Conservation (phyloP, 2,888 invertebrate species). For the Microctonus hyperodae region DNA sequence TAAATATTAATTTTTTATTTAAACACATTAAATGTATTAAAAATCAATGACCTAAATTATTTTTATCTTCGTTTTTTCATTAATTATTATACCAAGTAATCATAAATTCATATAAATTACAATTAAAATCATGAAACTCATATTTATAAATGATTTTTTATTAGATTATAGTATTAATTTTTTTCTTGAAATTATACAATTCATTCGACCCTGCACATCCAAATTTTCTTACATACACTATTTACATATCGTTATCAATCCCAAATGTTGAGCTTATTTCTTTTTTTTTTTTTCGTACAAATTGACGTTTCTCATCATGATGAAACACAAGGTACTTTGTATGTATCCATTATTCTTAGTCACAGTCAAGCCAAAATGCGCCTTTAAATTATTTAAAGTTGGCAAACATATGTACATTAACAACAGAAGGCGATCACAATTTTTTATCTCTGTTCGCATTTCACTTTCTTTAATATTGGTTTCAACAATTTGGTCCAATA, state of each 20-base stretch:
- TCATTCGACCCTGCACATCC: background rate
- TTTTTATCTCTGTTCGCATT: background rate
- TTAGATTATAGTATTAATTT: background rate
- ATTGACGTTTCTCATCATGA: background rate
- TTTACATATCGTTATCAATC: background rate
- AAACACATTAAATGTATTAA: background rate
- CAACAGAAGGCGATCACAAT: background rate
- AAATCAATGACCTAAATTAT: background rate
- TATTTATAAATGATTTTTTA: background rate
- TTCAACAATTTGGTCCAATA: slow-evolving; percentile 22
- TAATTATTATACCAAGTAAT: no score
- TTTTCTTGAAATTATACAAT: background rate
- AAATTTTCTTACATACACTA: background rate
- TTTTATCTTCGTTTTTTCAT: background rate
- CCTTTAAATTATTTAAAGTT: background rate
- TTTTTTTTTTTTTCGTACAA: background rate
- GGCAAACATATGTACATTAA: slow-evolving; percentile 12
- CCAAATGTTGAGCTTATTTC: background rate
- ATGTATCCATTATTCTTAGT: background rate
- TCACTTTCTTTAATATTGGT: background rate
- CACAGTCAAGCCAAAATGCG: background rate
- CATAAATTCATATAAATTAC: background rate
- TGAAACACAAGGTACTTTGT: background rate
- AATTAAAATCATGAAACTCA: background rate
- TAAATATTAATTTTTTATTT: background rate